Percentiles rank a stretch among this genome's conserved stretches.
Evolutionary conservation across 2,888 invertebrate genomes (phyloP).

Genomic region (Gisinianus flammeolus): DNA sequence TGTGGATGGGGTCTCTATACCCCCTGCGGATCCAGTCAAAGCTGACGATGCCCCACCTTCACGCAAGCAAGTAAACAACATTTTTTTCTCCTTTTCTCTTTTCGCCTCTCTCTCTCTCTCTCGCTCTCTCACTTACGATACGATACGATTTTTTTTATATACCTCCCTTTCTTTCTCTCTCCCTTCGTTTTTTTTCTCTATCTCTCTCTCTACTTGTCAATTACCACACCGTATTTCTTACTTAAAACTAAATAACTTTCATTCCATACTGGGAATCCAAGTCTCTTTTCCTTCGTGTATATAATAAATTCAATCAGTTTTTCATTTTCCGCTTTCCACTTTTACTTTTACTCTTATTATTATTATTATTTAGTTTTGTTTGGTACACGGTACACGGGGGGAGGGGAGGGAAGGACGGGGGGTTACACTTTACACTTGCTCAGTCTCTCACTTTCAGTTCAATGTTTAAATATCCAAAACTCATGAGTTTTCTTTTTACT

Average conservation of each 20-base stretch:
- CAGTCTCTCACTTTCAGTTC: no score
- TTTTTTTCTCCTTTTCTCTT: conserved; percentile 39
- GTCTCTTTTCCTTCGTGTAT: background rate
- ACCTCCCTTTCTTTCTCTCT: conserved; percentile 15
- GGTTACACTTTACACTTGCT: background rate
- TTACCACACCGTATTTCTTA: conserved; percentile 47
- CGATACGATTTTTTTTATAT: background rate
- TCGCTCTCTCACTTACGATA: conserved; percentile 7
- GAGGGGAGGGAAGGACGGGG: background rate
- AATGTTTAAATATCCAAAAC: no score
- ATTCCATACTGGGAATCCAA: conserved; percentile 20
- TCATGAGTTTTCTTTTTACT: no score
- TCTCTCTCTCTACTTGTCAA: conserved; percentile 21
- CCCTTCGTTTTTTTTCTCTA: background rate
- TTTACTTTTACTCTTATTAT: conserved; percentile 4
- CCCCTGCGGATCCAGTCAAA: conserved; percentile 53
- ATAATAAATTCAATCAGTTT: conserved; percentile 31
- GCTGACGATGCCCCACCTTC: conserved; percentile 58
- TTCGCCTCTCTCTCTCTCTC: conserved; percentile 14
- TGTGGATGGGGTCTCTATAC: conserved; percentile 52
- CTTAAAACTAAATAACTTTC: conserved; percentile 46
- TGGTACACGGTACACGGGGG: background rate
- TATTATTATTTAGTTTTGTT: background rate
- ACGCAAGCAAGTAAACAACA: conserved; percentile 59
- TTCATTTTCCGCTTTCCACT: conserved; percentile 19